A percentile compares a stretch with the other conserved stretches of the same genome.
Conservation (phyloP, 2,113 vertebrate species). For the Pardalotus punctatus region DNA sequence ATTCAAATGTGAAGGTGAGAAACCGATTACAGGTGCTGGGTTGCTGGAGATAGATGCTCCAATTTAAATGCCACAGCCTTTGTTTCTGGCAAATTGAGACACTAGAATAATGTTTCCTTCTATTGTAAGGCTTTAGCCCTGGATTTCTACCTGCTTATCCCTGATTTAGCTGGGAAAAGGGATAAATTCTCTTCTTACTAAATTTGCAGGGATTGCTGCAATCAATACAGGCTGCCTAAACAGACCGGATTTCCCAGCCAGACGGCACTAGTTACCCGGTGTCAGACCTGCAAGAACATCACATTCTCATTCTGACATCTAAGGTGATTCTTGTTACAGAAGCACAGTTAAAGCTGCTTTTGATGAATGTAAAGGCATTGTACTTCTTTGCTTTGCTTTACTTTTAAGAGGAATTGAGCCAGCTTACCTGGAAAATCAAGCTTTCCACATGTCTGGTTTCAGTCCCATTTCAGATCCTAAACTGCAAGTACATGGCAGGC, state of each 20-base stretch:
- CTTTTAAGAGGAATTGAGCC: not conserved
- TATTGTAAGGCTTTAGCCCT: constrained; percentile 42
- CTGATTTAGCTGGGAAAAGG: constrained; percentile 2
- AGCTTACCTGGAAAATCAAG: not conserved
- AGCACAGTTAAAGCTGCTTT: not conserved
- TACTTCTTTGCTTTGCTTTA: not conserved
- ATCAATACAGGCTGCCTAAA: not conserved
- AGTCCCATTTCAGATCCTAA: not conserved
- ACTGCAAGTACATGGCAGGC: not conserved
- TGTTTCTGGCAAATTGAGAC: constrained; percentile 60
- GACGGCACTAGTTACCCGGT: not conserved
- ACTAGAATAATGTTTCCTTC: constrained; percentile 69
- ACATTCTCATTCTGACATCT: not conserved
- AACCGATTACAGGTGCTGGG: constrained; percentile 46
- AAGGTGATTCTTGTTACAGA: not conserved
- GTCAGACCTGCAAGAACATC: not conserved
- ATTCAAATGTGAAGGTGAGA: constrained; percentile 67
- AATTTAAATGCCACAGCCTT: constrained; percentile 64
- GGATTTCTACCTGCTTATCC: not conserved
- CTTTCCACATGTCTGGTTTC: not conserved
- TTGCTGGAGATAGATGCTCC: constrained; percentile 53
- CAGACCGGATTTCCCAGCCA: not conserved
- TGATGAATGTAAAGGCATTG: not conserved
- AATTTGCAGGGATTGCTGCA: not conserved
- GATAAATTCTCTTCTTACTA: not conserved